A percentile compares a stretch with the other conserved stretches of the same genome.
Conservation (phyloP, 2,888 invertebrate species). For the Catocala nupta region DNA sequence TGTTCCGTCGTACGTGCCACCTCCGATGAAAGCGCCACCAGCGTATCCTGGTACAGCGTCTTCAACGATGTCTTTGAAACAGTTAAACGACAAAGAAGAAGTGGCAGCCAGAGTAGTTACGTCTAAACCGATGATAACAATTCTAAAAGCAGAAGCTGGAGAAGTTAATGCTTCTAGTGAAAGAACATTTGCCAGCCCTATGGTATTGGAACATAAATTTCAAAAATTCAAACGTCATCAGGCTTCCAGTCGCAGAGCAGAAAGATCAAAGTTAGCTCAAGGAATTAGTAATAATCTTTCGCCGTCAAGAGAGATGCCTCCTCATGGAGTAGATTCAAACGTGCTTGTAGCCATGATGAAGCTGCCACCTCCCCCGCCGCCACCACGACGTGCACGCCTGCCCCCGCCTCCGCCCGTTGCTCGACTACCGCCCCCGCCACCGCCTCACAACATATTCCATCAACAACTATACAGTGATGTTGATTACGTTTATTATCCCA, state of each 20-base stretch:
- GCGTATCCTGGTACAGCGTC: constrained; percentile 87
- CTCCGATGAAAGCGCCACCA: constrained; percentile 88
- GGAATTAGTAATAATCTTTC: constrained; percentile 80
- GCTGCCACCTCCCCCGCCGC: constrained; percentile 86
- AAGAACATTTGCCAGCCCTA: constrained; percentile 83
- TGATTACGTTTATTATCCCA: constrained; percentile 96
- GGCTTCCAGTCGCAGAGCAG: constrained; percentile 87
- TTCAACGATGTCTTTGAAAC: constrained; percentile 58
- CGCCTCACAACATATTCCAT: constrained; percentile 95
- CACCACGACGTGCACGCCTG: constrained; percentile 87
- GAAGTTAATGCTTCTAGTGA: constrained; percentile 89
- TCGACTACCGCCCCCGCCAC: constrained; percentile 90
- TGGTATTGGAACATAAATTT: constrained; percentile 82
- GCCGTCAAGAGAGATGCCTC: constrained; percentile 78
- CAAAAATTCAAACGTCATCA: constrained; percentile 83
- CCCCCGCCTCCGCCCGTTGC: constrained; percentile 90
- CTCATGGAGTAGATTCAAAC: constrained; percentile 79
- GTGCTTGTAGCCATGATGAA: constrained; percentile 89
- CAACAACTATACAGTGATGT: constrained; percentile 96
- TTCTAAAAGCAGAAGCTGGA: constrained; percentile 92
- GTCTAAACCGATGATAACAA: constrained; percentile 91
- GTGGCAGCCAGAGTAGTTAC: constrained; percentile 92
- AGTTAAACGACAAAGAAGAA: constrained; percentile 86
- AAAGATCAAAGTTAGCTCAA: constrained; percentile 88
- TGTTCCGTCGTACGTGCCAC: constrained; percentile 67